phyloP scores from a whole-genome alignment of 2,888 invertebrate species.

The Drosophila mimica region DNA sequence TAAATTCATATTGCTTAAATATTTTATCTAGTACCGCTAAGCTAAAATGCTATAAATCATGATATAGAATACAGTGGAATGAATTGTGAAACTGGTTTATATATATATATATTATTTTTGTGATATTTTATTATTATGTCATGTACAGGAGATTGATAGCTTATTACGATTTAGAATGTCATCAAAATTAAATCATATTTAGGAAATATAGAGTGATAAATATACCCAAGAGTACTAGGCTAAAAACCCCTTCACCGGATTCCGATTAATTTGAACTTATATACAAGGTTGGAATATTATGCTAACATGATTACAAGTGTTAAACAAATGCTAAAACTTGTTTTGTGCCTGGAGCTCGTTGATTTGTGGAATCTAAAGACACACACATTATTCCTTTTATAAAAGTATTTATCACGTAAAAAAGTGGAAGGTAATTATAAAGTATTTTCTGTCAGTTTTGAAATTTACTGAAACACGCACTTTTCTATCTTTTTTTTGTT shows the following conservation, averaged over 20 bases:
- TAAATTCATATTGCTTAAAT: conserved; percentile 6
- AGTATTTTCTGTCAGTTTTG: conserved; percentile 19
- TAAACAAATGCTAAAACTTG: background rate
- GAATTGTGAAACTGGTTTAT: conserved; percentile 7
- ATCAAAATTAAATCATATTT: background rate
- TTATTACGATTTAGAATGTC: background rate
- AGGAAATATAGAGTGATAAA: conserved; percentile 17
- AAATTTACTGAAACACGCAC: conserved; percentile 21
- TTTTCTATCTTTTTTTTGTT: conserved; percentile 16
- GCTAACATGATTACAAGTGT: conserved; percentile 14
- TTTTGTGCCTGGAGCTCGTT: conserved; percentile 1
- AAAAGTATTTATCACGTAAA: conserved; percentile 55
- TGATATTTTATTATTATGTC: background rate
- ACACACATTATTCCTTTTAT: conserved; percentile 36
- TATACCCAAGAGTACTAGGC: conserved; percentile 26
- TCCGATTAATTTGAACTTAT: conserved; percentile 25
- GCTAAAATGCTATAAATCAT: conserved; percentile 15
- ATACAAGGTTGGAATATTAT: conserved; percentile 19
- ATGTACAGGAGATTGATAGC: background rate
- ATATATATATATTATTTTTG: conserved; percentile 1
- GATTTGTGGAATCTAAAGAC: background rate
- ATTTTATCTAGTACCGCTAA: conserved; percentile 1
- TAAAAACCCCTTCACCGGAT: conserved; percentile 41
- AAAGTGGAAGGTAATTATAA: conserved; percentile 16
- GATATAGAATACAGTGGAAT: conserved; percentile 9